A percentile compares a stretch with the other conserved stretches of the same genome.
phyloP scores from a whole-genome alignment of 2,888 invertebrate genomes.

The Hedychridium roseum region DNA sequence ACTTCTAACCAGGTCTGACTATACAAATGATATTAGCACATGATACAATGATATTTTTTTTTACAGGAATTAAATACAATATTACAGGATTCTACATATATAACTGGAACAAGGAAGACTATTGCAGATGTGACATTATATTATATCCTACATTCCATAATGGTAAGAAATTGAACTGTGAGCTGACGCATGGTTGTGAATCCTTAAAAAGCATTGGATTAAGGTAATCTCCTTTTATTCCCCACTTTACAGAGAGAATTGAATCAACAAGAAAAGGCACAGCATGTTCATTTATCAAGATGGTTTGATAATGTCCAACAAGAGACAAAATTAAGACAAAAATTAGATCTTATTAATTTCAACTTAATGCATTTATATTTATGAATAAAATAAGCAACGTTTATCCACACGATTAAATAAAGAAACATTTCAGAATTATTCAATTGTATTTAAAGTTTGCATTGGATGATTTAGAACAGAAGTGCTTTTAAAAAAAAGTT shows the following conservation, averaged over 20 bases:
- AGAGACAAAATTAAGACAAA: slow-evolving; percentile 70
- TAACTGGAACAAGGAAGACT: slow-evolving; percentile 69
- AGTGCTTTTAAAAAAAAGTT: no score
- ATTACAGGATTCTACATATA: slow-evolving; percentile 67
- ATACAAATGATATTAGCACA: background rate
- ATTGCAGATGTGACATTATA: slow-evolving; percentile 77
- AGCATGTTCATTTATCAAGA: slow-evolving; percentile 74
- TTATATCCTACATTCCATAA: slow-evolving; percentile 71
- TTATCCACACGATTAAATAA: no score
- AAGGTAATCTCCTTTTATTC: slow-evolving; percentile 33
- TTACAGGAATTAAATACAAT: slow-evolving; percentile 68
- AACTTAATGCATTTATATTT: slow-evolving; percentile 54
- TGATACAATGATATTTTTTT: slow-evolving; percentile 5
- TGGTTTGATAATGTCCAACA: slow-evolving; percentile 83
- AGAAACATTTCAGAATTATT: no score
- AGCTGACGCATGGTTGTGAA: slow-evolving; percentile 16
- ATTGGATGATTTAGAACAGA: no score
- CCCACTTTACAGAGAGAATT: slow-evolving; percentile 70
- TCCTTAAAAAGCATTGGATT: slow-evolving; percentile 35
- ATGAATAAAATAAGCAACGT: slow-evolving; percentile 38
- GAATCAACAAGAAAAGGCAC: slow-evolving; percentile 73
- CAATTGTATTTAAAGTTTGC: no score
- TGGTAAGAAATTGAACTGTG: slow-evolving; percentile 67
- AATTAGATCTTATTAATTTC: slow-evolving; percentile 65
- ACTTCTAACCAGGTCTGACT: background rate